Percentiles rank a stretch among this genome's conserved stretches.
These are phyloP conservation scores for Brenthis ino DNA, from an alignment of 2,888 invertebrate species.

Conservation along the genomic window DNA sequence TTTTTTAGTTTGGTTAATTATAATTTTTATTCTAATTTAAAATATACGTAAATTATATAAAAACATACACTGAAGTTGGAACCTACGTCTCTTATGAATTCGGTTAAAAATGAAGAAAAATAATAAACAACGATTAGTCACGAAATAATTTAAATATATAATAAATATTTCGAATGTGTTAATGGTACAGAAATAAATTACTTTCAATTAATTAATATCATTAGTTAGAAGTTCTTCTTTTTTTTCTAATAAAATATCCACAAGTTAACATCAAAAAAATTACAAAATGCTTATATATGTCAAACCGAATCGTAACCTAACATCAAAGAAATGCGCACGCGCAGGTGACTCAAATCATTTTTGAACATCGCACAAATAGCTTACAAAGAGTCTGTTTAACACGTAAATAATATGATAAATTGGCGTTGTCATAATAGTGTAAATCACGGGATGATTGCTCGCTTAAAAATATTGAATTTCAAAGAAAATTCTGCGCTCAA, in stretches of 20 bases:
- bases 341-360: slow-evolving; percentile 35
- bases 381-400: slow-evolving; percentile 30
- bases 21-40: too few species aligned
- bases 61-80: too few species aligned
- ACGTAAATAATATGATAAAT: slow-evolving; percentile 38
- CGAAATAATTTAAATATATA: too few species aligned
- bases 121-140: too few species aligned
- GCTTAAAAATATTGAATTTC: slow-evolving; percentile 27
- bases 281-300: slow-evolving; percentile 16
- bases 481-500: slow-evolving; percentile 21
- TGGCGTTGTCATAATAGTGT: slow-evolving; percentile 35
- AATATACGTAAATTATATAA: too few species aligned
- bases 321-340: slow-evolving; percentile 32
- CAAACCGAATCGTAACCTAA: slow-evolving; percentile 25
- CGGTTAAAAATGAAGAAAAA: too few species aligned
- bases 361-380: slow-evolving; percentile 28
- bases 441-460: slow-evolving; percentile 16
- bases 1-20: too few species aligned
- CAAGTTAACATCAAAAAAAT: slow-evolving; percentile 18
- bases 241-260: slow-evolving; percentile 8
- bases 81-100: too few species aligned
- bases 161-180: neutral
- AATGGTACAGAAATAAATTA: neutral
- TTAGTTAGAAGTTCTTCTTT: neutral
- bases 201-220: neutral